Conservation (phyloP, 1,140 invertebrate genomes). For the Oppia nitens region DNA sequence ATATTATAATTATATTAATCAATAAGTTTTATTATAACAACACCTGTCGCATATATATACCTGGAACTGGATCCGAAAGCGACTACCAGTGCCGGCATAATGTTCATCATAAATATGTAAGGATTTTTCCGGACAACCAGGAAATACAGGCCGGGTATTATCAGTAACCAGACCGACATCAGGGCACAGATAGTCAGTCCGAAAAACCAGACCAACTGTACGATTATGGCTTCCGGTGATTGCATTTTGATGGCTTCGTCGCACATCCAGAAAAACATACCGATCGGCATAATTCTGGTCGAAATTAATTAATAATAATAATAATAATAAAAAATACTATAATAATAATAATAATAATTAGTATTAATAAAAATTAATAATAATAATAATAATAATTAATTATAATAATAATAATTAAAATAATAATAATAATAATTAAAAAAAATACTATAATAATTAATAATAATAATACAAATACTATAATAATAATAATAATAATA, state of each 20-base stretch:
- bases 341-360: too few relatives aligned
- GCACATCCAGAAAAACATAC: constrained; percentile 74
- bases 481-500: too few relatives aligned
- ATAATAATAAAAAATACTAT: too few relatives aligned
- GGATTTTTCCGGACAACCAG: constrained; percentile 67
- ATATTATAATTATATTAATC: too few relatives aligned
- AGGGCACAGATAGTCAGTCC: constrained; percentile 67
- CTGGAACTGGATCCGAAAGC: constrained; percentile 85
- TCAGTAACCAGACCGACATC: constrained; percentile 64
- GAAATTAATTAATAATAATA: not conserved
- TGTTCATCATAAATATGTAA: constrained; percentile 61
- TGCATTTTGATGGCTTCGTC: constrained; percentile 67
- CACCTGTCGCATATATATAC: too few relatives aligned
- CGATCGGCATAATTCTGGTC: constrained; percentile 59
- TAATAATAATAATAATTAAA: too few relatives aligned
- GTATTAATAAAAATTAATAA: too few relatives aligned
- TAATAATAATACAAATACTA: too few relatives aligned
- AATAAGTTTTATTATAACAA: too few relatives aligned
- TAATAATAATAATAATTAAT: too few relatives aligned
- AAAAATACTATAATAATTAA: too few relatives aligned
- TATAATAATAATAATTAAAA: too few relatives aligned
- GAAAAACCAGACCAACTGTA: constrained; percentile 67
- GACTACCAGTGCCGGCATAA: constrained; percentile 67
- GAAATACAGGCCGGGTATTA: constrained; percentile 68
- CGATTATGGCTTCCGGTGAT: constrained; percentile 57